Evolutionary conservation across 2,888 invertebrate genomes (phyloP).

Genomic region (Lepetodrilus schrolli): DNA sequence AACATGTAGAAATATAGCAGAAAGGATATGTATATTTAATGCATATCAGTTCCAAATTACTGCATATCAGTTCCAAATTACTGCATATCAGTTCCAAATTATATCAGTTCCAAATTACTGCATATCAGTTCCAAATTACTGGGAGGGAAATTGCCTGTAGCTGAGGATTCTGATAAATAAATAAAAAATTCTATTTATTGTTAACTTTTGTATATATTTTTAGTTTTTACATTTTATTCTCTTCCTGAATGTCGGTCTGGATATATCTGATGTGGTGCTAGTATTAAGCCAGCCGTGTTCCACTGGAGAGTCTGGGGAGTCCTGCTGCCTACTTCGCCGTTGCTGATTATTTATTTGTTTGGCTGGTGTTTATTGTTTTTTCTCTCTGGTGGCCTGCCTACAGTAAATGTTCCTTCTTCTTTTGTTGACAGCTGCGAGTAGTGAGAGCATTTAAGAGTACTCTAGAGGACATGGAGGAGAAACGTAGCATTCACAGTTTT

Average conservation of each 20-base stretch:
- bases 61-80: no score
- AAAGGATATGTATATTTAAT: no score
- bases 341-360: conserved; percentile 8
- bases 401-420: conserved; percentile 39
- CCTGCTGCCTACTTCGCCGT: neutral
- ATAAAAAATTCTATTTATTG: no score
- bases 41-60: no score
- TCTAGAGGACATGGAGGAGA: conserved; percentile 99
- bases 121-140: no score
- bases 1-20: no score
- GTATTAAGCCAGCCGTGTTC: conserved; percentile 13
- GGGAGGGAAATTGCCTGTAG: conserved; percentile 2
- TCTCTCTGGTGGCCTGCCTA: conserved; percentile 28
- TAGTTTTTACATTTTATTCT: neutral
- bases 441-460: conserved; percentile 98
- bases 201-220: neutral
- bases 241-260: neutral
- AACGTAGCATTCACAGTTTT: conserved; percentile 95
- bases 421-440: conserved; percentile 96
- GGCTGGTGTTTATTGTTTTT: no score
- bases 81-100: no score
- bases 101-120: no score
- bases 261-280: no score
- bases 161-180: neutral
- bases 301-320: conserved; percentile 7